phyloP scores from a whole-genome alignment of 2,797 vertebrate species.

The Sylvia borin region DNA sequence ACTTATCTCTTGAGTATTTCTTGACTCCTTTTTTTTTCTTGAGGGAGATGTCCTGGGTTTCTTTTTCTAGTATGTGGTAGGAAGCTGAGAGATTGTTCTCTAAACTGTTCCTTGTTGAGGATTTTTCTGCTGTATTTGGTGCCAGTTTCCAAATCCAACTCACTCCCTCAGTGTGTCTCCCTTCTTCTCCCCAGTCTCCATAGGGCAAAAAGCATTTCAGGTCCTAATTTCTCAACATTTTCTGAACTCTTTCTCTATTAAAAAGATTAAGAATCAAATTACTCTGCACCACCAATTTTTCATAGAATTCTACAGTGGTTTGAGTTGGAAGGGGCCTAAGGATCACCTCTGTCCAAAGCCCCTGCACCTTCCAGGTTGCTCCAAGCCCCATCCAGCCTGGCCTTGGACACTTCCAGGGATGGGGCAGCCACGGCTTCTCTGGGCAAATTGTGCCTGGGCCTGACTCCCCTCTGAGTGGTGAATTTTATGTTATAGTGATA shows the following conservation, averaged over 20 bases:
- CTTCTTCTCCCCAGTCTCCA: background rate
- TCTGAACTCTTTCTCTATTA: background rate
- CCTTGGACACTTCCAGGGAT: background rate
- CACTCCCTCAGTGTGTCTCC: background rate
- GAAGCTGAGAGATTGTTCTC: background rate
- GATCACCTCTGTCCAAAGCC: background rate
- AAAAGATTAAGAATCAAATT: background rate
- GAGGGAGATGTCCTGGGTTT: background rate
- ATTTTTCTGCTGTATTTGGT: background rate
- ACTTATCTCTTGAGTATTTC: background rate
- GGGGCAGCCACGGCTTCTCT: background rate
- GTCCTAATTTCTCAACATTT: background rate
- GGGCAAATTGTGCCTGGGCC: background rate
- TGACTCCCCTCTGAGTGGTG: background rate
- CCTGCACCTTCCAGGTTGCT: background rate
- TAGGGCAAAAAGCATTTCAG: background rate
- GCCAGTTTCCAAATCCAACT: background rate
- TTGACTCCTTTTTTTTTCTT: background rate
- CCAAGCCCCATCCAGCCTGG: background rate
- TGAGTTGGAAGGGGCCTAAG: background rate
- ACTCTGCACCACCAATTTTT: background rate
- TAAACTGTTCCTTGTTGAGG: background rate
- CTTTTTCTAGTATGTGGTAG: background rate
- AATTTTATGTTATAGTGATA: background rate
- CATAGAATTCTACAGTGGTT: background rate